Conservation (phyloP, 2,888 invertebrate species). For the Ectemnius cavifrons region DNA sequence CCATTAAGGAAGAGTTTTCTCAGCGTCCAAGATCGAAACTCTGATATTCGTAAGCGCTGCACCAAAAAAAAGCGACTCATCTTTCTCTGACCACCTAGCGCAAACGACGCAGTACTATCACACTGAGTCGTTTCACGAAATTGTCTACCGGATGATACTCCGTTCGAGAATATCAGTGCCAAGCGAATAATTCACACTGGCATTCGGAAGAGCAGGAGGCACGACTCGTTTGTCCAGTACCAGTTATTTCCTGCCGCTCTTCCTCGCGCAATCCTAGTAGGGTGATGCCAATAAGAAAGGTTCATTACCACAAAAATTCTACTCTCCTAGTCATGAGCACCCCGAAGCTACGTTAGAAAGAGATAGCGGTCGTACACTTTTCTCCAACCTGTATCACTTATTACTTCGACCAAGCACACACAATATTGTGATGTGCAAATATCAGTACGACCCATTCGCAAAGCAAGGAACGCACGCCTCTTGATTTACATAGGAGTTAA, state of each 20-base stretch:
- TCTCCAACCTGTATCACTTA: too few species aligned
- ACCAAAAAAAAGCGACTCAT: slow-evolving; percentile 24
- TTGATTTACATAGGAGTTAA: slow-evolving; percentile 28
- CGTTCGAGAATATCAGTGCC: neutral
- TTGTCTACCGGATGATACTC: neutral
- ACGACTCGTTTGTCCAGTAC: neutral
- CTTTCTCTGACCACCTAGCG: slow-evolving; percentile 24
- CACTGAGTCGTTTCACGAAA: neutral
- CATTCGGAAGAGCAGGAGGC: neutral
- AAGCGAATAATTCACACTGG: neutral
- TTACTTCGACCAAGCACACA: too few species aligned
- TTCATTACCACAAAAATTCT: too few species aligned
- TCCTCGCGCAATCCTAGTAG: neutral
- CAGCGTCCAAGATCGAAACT: slow-evolving; percentile 23
- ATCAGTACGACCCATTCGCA: neutral
- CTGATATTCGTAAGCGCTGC: slow-evolving; percentile 22
- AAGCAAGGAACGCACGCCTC: slow-evolving; percentile 7
- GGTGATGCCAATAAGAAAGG: neutral
- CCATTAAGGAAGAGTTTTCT: slow-evolving; percentile 30
- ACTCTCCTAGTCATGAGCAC: too few species aligned
- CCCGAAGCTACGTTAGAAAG: too few species aligned
- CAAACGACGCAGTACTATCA: neutral
- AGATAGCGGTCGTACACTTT: too few species aligned
- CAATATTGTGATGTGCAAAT: neutral
- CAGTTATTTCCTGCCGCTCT: neutral